Evolutionary conservation across 2,888 invertebrate species (phyloP).

Genomic region (Eristalis arbustorum): DNA sequence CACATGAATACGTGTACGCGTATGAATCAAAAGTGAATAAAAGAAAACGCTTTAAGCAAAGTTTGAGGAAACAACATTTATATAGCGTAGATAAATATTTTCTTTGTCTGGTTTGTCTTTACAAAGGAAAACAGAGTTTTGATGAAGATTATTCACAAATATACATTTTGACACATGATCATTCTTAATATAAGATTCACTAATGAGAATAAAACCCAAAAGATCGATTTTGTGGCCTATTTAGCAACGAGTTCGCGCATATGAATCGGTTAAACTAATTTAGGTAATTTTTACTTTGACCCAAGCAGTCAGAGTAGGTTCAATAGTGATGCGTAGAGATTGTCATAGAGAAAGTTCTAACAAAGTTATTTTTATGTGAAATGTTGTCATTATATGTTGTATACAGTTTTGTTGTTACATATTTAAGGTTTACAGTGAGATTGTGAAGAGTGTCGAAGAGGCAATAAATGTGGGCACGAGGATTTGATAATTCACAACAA

Average conservation of each 20-base stretch:
- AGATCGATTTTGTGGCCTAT: conserved; percentile 12
- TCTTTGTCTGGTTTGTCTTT: conserved; percentile 4
- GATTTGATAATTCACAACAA: background rate
- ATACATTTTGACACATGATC: conserved; percentile 56
- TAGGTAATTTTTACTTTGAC: background rate
- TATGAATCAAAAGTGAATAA: conserved; percentile 14
- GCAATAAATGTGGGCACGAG: background rate
- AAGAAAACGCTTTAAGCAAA: conserved; percentile 40
- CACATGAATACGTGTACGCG: background rate
- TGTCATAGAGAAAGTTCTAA: background rate
- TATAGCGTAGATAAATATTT: conserved; percentile 47
- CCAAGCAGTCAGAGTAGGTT: background rate
- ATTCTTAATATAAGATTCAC: conserved; percentile 45
- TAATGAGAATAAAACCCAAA: conserved; percentile 18
- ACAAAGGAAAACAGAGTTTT: conserved; percentile 51
- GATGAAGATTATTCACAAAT: conserved; percentile 56
- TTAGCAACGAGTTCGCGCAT: conserved; percentile 6
- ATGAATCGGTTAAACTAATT: conserved; percentile 36
- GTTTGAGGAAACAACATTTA: conserved; percentile 57
- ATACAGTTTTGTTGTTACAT: background rate
- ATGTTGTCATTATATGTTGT: background rate
- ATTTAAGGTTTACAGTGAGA: background rate
- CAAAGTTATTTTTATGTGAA: background rate
- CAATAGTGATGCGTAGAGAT: background rate
- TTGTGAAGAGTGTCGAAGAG: background rate